Evolutionary conservation across 2,888 invertebrate genomes (phyloP), one percentile per base, ranked within the genome.

Genomic region (Ormyrus rosae): DNA sequence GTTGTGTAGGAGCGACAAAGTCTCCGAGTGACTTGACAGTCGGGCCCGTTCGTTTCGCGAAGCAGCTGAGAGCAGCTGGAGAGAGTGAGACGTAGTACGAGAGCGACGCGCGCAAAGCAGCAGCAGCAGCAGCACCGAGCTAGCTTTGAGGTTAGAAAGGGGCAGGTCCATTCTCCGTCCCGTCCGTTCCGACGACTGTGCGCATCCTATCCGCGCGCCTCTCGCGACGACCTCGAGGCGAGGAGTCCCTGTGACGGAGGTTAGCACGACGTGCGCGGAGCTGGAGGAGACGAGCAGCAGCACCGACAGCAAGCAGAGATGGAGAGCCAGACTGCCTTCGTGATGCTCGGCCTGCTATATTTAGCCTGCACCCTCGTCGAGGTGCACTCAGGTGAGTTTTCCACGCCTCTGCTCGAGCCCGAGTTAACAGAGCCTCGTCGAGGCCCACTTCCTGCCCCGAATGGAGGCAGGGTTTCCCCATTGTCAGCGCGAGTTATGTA

Each of bases 281-380:
- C 19, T 19, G 19, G 19, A 19, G 19, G 19, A 19, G 19, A 19
- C 19, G 19, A 19, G 19, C 19, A 19, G 19, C 19, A 19, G 19
- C 19, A 5, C 46, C 10, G 46, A 11, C 53, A 13, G 48, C 34
- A 19, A 19, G 68, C 73, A 46, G 73, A 78, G 78, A 90, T 90
- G 90, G 88, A 89, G 86, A 87, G 85, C 85, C 87, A 86, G 83
- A 83, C 84, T 86, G 86, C 85, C 86, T 86, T 87, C 85, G 85
- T 88, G 84, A 87, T 88, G 85, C 86, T 89, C 85, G 86, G 86
- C 81, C 84, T 88, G 88, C 90, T 90, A 89, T 90, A 87, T 89
- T 89, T 90, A 89, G 90, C 89, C 83, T 85, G 87, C 86, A 86
- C 86, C 88, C 86, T 89, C 85, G 86, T 83, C 85, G 87, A 85